A percentile compares a stretch with the other conserved stretches of the same genome.
Conservation (phyloP, 2,797 vertebrate genomes). For the Lithobates pipiens region DNA sequence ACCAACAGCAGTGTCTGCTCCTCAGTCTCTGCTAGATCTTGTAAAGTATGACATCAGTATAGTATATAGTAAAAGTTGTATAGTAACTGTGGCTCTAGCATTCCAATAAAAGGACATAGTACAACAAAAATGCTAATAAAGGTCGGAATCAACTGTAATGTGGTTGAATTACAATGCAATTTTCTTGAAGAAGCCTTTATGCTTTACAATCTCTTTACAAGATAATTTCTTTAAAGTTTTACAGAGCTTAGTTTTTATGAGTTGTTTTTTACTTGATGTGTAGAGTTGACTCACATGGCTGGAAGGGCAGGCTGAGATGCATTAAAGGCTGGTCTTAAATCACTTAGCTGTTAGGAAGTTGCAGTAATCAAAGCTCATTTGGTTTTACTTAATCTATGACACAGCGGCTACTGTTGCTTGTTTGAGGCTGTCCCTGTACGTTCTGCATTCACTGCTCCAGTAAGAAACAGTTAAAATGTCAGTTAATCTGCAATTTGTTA, state of each 20-base stretch:
- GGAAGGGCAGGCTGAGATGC: conserved; percentile 66
- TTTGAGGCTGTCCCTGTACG: conserved; percentile 18
- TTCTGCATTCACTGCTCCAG: neutral
- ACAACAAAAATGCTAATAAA: conserved; percentile 58
- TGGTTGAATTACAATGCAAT: conserved; percentile 66
- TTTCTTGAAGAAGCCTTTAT: conserved; percentile 64
- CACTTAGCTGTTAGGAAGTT: conserved; percentile 63
- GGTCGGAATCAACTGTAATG: conserved; percentile 59
- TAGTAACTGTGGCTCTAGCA: conserved; percentile 53
- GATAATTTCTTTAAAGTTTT: conserved; percentile 71
- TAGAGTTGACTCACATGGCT: conserved; percentile 70
- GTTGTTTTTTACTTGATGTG: conserved; percentile 63
- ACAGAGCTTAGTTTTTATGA: conserved; percentile 64
- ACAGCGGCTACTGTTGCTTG: conserved; percentile 66
- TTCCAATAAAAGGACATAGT: conserved; percentile 65
- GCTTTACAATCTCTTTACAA: conserved; percentile 65
- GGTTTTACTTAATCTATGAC: conserved; percentile 66
- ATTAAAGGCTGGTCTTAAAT: conserved; percentile 68
- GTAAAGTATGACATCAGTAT: conserved; percentile 67
- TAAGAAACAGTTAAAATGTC: conserved; percentile 15
- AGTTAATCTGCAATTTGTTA: neutral
- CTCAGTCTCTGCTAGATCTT: conserved; percentile 60
- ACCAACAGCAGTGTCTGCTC: conserved; percentile 49
- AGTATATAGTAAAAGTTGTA: conserved; percentile 64
- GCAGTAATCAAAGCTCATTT: conserved; percentile 66